Conservation (phyloP, 1,140 invertebrate genomes). For the Leptopilina clavipes region DNA sequence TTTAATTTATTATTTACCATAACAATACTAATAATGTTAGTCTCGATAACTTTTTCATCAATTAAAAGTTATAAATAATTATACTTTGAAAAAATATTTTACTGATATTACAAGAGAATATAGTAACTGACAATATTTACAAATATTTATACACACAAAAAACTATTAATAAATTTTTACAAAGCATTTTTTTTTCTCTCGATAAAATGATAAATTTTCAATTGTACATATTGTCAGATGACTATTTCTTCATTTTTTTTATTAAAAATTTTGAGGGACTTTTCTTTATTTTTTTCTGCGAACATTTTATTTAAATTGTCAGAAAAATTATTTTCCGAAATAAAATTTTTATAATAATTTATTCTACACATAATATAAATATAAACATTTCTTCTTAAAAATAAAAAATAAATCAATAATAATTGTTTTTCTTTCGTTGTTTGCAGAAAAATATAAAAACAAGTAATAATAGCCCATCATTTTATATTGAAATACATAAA, state of each 20-base stretch:
- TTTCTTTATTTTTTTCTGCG: slow-evolving; percentile 5
- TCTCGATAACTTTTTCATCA: not conserved
- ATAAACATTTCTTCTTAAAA: no score
- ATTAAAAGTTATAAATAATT: slow-evolving; percentile 15
- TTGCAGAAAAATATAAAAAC: not conserved
- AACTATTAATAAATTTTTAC: not conserved
- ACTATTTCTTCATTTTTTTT: not conserved
- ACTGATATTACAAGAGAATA: not conserved
- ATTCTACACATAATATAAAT: no score
- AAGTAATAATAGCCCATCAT: not conserved
- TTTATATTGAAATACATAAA: not conserved
- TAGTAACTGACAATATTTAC: not conserved
- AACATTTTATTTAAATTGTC: no score
- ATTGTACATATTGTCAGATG: slow-evolving; percentile 16
- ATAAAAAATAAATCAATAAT: not conserved
- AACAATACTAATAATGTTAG: not conserved
- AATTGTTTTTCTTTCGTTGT: not conserved
- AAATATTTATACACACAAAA: not conserved
- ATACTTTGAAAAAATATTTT: slow-evolving; percentile 1
- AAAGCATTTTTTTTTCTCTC: no score
- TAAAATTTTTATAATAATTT: no score
- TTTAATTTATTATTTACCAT: slow-evolving; percentile 12
- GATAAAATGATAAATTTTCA: not conserved
- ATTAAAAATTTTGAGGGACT: not conserved
- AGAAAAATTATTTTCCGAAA: no score